Conservation (phyloP, 2,113 vertebrate species). For the Zosterops lateralis region DNA sequence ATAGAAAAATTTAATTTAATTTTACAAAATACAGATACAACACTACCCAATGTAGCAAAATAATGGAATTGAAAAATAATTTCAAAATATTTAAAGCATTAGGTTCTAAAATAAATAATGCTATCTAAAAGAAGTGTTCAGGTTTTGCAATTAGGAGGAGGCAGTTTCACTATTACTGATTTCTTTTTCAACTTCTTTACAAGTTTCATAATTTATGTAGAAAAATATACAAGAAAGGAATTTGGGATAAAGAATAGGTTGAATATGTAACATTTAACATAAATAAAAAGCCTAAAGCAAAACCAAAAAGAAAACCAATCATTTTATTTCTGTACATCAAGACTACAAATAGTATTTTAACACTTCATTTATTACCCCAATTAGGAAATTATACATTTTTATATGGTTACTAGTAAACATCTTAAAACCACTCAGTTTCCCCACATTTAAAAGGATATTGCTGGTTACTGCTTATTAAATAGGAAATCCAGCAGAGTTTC, state of each 20-base stretch:
- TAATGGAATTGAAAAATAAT: slow-evolving; percentile 45
- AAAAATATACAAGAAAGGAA: slow-evolving; percentile 61
- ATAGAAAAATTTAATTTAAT: slow-evolving; percentile 51
- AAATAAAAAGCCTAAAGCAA: slow-evolving; percentile 70
- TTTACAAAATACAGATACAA: slow-evolving; percentile 53
- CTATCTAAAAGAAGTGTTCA: slow-evolving; percentile 18
- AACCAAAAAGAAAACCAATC: slow-evolving; percentile 68
- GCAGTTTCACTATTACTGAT: neutral
- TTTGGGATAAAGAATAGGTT: slow-evolving; percentile 20
- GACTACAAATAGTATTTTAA: slow-evolving; percentile 80
- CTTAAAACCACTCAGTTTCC: slow-evolving; percentile 66
- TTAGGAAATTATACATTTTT: slow-evolving; percentile 81
- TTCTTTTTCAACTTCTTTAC: slow-evolving; percentile 40
- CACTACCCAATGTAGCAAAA: slow-evolving; percentile 35
- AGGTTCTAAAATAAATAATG: slow-evolving; percentile 63
- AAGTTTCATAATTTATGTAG: slow-evolving; percentile 44
- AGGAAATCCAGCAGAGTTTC: slow-evolving; percentile 45
- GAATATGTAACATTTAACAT: slow-evolving; percentile 43
- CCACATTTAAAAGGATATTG: slow-evolving; percentile 73
- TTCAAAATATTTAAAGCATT: slow-evolving; percentile 55
- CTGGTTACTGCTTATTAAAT: slow-evolving; percentile 67
- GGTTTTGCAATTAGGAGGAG: neutral
- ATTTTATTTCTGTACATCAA: slow-evolving; percentile 76
- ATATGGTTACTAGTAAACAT: slow-evolving; percentile 74
- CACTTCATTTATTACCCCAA: slow-evolving; percentile 77